Evolutionary conservation across 2,113 vertebrate genomes (phyloP), one percentile per base, ranked within the genome.

Genomic region (Gobius niger): DNA sequence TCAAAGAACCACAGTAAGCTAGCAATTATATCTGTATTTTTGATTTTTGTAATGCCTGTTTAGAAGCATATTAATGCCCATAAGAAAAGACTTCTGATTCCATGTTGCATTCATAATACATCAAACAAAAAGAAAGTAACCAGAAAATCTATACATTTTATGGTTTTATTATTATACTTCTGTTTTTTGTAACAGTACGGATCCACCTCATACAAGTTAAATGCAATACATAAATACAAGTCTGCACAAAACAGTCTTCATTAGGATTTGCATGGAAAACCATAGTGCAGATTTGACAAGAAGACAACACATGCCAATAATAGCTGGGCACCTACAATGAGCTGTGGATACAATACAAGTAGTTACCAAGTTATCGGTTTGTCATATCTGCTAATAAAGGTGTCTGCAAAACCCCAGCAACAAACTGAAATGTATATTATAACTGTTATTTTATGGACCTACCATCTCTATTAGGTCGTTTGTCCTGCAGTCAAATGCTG

Each of bases 261-360:
- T 34, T 42, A 53, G 82, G 81, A 84, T 82, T 88, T 83, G 77
- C 12, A 9, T 10, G 6, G n/a, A 68, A 80, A 87, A 19, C 46
- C 68, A 79, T 9, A 56, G 51, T 49, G 14, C 5, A 57, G 56
- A 64, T 57, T 2, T 42, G n/a, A 59, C 49, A 70, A 40, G 12
- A 9, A 59, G 34, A 24, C 7, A 13, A 12, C 41, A 69, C 49
- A 34, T 34, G 24, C 41, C 3, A 34, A 56, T 19, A 57, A 40
- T 57, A 34, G 6, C 6, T 18, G 8, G 51, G 7, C 52, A 40
- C 13, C 11, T 14, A 14, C 24, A 40, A 14, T 14, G 24, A 24
- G 11, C 7, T 40, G 11, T 14, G 4, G 7, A 6, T 7, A 40
- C 12, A 40, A 7, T 40, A 7, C 12, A 56, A 7, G 24, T 9